Conservation (phyloP, 2,797 vertebrate species). For the Melanitta fusca region DNA sequence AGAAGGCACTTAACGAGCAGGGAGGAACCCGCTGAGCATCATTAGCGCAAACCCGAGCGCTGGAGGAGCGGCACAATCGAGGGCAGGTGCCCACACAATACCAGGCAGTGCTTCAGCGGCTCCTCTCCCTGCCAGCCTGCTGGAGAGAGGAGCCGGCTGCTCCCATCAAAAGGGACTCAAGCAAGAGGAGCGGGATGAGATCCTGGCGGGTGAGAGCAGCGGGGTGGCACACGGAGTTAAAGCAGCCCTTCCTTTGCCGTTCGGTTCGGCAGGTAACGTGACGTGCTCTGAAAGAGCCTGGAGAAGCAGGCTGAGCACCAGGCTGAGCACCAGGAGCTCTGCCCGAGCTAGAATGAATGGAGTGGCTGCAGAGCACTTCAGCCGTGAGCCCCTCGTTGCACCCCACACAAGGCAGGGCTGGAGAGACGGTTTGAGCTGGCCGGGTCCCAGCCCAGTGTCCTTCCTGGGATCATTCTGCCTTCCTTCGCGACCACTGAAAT, state of each 20-base stretch:
- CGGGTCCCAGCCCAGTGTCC: not conserved
- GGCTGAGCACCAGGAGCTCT: not conserved
- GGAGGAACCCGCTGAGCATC: slow-evolving; percentile 40
- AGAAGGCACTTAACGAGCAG: slow-evolving; percentile 1
- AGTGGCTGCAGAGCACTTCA: not conserved
- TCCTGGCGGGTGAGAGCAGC: not conserved
- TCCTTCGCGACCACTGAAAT: slow-evolving; percentile 24
- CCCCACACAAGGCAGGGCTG: slow-evolving; percentile 7
- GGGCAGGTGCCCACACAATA: slow-evolving; percentile 64
- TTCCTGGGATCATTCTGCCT: slow-evolving; percentile 12
- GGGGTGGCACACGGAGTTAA: not conserved
- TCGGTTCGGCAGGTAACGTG: not conserved
- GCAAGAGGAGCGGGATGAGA: not conserved
- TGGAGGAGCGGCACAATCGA: slow-evolving; percentile 10
- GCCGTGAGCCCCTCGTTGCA: not conserved
- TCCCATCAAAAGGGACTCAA: slow-evolving; percentile 2
- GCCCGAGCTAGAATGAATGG: not conserved
- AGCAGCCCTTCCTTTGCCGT: not conserved
- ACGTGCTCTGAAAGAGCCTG: not conserved
- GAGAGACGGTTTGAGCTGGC: slow-evolving; percentile 7
- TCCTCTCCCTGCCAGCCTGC: slow-evolving; percentile 32
- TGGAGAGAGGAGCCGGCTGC: slow-evolving; percentile 25
- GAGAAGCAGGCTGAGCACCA: not conserved
- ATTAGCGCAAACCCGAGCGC: slow-evolving; percentile 29
- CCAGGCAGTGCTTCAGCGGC: slow-evolving; percentile 26